Percentiles rank a stretch among this genome's conserved stretches.
phyloP scores from a whole-genome alignment of 2,888 invertebrate genomes.

The Philereme transversata region DNA sequence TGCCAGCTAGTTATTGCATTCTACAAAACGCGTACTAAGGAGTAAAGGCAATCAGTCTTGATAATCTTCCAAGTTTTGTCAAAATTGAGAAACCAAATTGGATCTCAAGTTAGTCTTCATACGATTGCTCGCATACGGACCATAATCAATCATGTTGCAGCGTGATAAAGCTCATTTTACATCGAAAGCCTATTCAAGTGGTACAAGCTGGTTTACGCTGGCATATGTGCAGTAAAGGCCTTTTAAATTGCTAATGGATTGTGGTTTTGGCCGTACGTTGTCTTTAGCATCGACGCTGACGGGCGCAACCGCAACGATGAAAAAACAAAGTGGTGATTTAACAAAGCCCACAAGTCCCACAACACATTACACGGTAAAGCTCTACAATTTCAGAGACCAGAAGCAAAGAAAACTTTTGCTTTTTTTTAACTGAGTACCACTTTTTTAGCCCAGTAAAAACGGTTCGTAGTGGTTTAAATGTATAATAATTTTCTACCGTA shows the following conservation, averaged over 20 bases:
- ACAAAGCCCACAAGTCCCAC: slow-evolving; percentile 8
- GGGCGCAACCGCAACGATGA: slow-evolving; percentile 28
- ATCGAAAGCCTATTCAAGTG: not conserved
- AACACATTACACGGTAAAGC: slow-evolving; percentile 1
- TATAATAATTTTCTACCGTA: no score
- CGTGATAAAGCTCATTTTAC: slow-evolving; percentile 1
- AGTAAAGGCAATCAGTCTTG: no score
- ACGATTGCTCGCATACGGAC: not conserved
- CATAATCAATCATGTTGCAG: not conserved
- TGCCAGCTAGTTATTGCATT: no score
- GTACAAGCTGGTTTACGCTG: slow-evolving; percentile 9
- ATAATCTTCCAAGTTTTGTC: no score
- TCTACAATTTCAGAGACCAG: not conserved
- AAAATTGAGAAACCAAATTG: no score
- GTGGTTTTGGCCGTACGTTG: slow-evolving; percentile 29
- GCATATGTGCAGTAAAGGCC: slow-evolving; percentile 18
- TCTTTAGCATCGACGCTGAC: slow-evolving; percentile 24
- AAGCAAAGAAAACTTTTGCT: not conserved
- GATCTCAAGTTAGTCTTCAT: no score
- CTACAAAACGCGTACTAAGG: no score
- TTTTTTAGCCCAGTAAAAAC: not conserved
- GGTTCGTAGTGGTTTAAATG: not conserved
- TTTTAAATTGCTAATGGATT: slow-evolving; percentile 32
- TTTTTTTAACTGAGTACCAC: not conserved
- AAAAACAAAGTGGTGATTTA: slow-evolving; percentile 14